These are phyloP conservation scores for Karalla daura DNA, from an alignment of 2,797 vertebrate genomes.

Conservation along the genomic window DNA sequence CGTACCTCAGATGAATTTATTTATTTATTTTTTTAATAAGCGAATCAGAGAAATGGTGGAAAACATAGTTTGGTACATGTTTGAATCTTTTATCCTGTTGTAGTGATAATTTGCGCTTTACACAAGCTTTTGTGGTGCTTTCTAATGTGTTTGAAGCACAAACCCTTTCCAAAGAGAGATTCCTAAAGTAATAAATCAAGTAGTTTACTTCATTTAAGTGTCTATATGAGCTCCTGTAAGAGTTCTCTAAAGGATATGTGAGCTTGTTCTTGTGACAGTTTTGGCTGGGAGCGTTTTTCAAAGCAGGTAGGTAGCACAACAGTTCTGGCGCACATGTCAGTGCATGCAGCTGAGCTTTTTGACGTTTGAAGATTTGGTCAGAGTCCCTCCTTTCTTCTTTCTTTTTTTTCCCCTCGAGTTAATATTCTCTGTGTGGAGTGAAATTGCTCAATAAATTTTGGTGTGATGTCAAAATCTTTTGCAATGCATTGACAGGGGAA, in stretches of 20 bases:
- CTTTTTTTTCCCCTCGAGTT: neutral
- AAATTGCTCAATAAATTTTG: constrained; percentile 26
- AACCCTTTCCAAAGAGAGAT: neutral
- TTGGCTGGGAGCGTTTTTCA: neutral
- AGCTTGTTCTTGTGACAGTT: constrained; percentile 21
- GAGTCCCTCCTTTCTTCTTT: neutral
- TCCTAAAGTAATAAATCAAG: neutral
- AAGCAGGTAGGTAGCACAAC: neutral
- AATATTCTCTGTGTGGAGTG: neutral
- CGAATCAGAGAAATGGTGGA: neutral
- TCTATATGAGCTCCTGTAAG: neutral
- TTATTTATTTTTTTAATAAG: neutral
- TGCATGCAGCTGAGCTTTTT: constrained; percentile 36
- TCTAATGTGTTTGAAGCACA: neutral
- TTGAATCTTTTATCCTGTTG: neutral
- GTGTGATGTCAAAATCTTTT: neutral
- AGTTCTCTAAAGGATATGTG: neutral
- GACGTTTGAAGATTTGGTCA: constrained; percentile 9
- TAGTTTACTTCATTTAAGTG: neutral
- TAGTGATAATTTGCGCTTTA: neutral
- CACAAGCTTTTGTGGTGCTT: neutral
- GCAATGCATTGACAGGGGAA: neutral
- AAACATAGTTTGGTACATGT: neutral
- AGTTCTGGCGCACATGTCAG: constrained; percentile 46
- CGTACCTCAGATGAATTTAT: neutral